Base-by-base conservation (phyloP, 2,888 invertebrate species). In the Pycnomerus fuliginosus region DNA sequence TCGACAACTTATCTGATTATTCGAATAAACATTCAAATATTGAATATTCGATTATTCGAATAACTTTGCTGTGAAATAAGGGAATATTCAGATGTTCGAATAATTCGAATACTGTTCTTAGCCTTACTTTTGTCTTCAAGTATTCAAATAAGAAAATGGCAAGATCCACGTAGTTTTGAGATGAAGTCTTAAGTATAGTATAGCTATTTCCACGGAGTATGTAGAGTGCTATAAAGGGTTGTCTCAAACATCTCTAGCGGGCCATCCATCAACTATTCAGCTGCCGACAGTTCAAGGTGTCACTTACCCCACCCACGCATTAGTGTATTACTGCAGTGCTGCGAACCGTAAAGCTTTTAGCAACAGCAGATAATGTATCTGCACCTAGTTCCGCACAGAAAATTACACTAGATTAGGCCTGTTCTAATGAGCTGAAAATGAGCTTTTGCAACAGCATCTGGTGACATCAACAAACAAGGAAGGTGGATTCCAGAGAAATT, bases 221-320 rank as follows among this genome's bases (percentile, higher is more conserved):
- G 35, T 35, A 43, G 39, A 29, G 28, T 16, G 33, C 23, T 27
- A 48, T 48, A 48, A 48, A 48, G 48, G 48, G 48, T 48, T 48
- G 48, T 48, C 37, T 17, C 23, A 33, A 27, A 30, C 47, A 42
- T 42, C 34, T 38, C 34, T 48, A 43, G 47, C 38, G 35, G 58
- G 61, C 64, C 60, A 68, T 68, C 68, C 61, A 68, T 68, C 68
- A 68, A 65, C 62, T 60, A 64, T 66, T 65, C 64, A 60, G 52
- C 50, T 53, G 57, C 47, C 59, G 65, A 65, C 66, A 67, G 59
- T 56, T 59, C 59, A 60, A 65, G 66, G 67, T 67, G 68, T 67
- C 68, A 60, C 61, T 61, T 62, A 61, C 61, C 57, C 64, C 64
- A 58, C 64, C 63, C 61, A 62, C 58, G 59, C 67, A 68, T 68